A percentile compares a stretch with the other conserved stretches of the same genome.
Evolutionary conservation across 2,113 vertebrate genomes (phyloP).

Genomic region (Poicephalus gulielmi): DNA sequence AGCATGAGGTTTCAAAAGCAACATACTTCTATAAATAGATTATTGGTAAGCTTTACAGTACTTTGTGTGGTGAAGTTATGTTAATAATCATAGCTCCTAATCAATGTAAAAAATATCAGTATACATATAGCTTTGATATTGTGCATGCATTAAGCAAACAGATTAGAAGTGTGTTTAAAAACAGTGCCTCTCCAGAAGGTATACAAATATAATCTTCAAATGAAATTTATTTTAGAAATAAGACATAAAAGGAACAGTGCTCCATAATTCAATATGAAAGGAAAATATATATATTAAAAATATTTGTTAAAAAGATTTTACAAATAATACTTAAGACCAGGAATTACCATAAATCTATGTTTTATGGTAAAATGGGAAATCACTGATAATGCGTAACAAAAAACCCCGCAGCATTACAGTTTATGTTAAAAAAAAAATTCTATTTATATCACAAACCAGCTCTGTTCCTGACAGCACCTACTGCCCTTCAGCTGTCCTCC

Average conservation of each 20-base stretch:
- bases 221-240: conserved; percentile 60
- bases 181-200: background rate
- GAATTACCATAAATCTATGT: conserved; percentile 13
- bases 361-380: conserved; percentile 27
- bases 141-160: background rate
- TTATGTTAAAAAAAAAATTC: conserved; percentile 21
- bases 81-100: background rate
- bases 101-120: background rate
- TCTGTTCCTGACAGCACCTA: conserved; percentile 13
- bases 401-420: conserved; percentile 4
- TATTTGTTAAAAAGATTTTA: conserved; percentile 48
- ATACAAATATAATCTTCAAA: conserved; percentile 24
- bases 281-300: conserved; percentile 57
- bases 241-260: conserved; percentile 55
- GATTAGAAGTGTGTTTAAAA: background rate
- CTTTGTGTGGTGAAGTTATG: background rate
- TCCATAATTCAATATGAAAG: conserved; percentile 28
- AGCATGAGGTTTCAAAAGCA: background rate
- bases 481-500: background rate
- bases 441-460: conserved; percentile 27
- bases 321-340: conserved; percentile 40
- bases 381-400: background rate
- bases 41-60: background rate
- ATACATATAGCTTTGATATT: background rate
- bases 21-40: background rate